Evolutionary conservation across 2,888 invertebrate genomes (phyloP).

Genomic region (Adineta ricciae): DNA sequence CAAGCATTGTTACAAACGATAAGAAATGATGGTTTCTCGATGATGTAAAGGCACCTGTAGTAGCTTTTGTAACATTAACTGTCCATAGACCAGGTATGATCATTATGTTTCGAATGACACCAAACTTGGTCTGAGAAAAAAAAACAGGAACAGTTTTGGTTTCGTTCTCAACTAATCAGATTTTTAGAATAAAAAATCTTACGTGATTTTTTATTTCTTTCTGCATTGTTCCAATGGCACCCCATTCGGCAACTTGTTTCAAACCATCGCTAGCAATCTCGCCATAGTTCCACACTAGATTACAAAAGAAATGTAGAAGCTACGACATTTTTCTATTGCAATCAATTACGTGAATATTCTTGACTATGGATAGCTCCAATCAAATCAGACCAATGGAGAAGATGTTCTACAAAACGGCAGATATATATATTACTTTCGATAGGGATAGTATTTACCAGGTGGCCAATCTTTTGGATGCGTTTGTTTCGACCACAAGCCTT

Average conservation of each 20-base stretch:
- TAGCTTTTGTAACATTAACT: conserved; percentile 26
- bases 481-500: conserved; percentile 85
- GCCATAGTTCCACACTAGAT: conserved; percentile 71
- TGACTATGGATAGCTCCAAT: conserved; percentile 63
- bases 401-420: conserved; percentile 58
- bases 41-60: conserved; percentile 24
- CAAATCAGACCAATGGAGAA: conserved; percentile 90
- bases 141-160: too few species aligned
- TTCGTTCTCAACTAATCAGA: not conserved
- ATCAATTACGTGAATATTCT: conserved; percentile 25
- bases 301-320: not conserved
- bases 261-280: conserved; percentile 77
- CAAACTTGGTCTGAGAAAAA: conserved; percentile 29
- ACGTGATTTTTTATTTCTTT: conserved; percentile 76
- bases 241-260: conserved; percentile 84
- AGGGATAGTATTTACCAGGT: not conserved
- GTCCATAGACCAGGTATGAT: conserved; percentile 31
- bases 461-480: conserved; percentile 95
- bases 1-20: conserved; percentile 85
- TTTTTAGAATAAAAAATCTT: conserved; percentile 35
- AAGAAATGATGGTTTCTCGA: conserved; percentile 73
- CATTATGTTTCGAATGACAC: conserved; percentile 29
- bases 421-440: not conserved
- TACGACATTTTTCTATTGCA: too few species aligned
- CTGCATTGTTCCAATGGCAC: conserved; percentile 75